Conservation (phyloP, 2,113 vertebrate species). For the Macrotus californicus region DNA sequence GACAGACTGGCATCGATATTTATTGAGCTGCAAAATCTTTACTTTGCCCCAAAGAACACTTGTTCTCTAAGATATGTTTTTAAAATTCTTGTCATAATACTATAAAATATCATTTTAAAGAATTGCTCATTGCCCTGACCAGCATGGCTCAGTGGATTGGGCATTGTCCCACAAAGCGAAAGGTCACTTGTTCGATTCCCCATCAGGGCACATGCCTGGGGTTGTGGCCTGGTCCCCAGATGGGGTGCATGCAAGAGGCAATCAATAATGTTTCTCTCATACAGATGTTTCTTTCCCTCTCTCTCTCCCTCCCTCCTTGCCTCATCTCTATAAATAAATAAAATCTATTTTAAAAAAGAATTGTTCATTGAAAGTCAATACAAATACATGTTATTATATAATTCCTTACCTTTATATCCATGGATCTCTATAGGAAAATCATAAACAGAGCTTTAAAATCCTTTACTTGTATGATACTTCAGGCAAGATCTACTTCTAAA, state of each 20-base stretch:
- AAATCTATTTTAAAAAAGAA: not conserved
- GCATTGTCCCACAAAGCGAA: too few species aligned
- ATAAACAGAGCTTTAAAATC: not conserved
- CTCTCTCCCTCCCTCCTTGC: too few species aligned
- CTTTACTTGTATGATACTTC: not conserved
- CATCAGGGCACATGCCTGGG: too few species aligned
- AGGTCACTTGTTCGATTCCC: too few species aligned
- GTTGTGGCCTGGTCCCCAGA: too few species aligned
- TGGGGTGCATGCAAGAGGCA: too few species aligned
- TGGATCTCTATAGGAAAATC: not conserved
- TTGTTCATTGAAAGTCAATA: not conserved
- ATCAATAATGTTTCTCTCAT: too few species aligned
- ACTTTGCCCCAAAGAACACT: not conserved
- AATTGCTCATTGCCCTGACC: not conserved
- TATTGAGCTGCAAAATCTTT: constrained; percentile 17
- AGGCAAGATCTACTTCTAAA: not conserved
- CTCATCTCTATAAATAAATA: too few species aligned
- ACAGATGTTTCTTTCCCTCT: too few species aligned
- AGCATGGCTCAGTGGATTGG: too few species aligned
- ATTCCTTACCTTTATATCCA: not conserved
- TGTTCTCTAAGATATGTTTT: not conserved
- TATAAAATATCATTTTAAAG: constrained; percentile 26
- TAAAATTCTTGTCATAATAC: not conserved
- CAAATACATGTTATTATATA: not conserved
- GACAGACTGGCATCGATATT: not conserved